Evolutionary conservation across 2,888 invertebrate genomes (phyloP).

Genomic region (Therioaphis trifolii): DNA sequence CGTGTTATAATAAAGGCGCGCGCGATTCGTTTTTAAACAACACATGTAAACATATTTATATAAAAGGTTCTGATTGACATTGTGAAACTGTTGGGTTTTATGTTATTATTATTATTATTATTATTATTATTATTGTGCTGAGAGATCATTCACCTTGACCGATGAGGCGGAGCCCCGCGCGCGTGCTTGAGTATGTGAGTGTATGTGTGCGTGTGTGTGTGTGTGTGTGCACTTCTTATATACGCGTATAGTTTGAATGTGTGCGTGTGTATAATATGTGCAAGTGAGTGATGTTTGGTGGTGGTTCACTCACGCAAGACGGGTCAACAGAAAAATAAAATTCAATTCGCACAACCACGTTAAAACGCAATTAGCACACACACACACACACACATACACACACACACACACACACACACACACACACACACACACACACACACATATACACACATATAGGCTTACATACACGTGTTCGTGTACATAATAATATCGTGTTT

Average conservation of each 20-base stretch:
- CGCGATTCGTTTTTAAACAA: not conserved
- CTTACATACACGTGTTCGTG: not conserved
- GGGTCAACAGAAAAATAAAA: conserved; percentile 17
- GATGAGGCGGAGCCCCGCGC: conserved; percentile 28
- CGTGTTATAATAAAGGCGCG: not conserved
- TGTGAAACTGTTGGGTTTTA: conserved; percentile 27
- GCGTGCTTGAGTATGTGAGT: too few species aligned
- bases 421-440: too few species aligned
- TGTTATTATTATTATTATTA: conserved; percentile 19
- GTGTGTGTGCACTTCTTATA: too few species aligned
- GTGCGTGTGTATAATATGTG: too few species aligned
- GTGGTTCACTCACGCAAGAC: conserved; percentile 38
- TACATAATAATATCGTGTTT: too few species aligned
- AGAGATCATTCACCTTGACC: conserved; percentile 59
- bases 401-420: too few species aligned
- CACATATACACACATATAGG: not conserved
- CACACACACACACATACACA: too few species aligned
- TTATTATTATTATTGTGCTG: conserved; percentile 35
- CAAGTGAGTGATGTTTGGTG: too few species aligned
- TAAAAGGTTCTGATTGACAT: conserved; percentile 53
- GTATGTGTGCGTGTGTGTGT: not conserved
- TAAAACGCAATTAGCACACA: conserved; percentile 40
- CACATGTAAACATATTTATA: not conserved
- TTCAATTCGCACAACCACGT: conserved; percentile 46
- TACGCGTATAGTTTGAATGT: too few species aligned